phyloP scores from a whole-genome alignment of 2,113 vertebrate genomes.

The Mormyrus iriodes region DNA sequence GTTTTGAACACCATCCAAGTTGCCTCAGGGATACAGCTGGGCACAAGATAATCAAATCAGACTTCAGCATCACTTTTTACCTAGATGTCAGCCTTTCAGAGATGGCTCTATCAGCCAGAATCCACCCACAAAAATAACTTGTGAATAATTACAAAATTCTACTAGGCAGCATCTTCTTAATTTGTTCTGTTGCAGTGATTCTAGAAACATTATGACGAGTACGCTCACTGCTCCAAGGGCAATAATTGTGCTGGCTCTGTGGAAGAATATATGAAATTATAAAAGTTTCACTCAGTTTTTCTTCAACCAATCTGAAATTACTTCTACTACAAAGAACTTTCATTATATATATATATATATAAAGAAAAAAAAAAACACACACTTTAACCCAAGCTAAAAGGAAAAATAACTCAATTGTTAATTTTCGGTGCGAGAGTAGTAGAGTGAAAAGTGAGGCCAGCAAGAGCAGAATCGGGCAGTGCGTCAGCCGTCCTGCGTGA shows the following conservation, averaged over 20 bases:
- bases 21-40: constrained; percentile 32
- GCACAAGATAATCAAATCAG: constrained; percentile 27
- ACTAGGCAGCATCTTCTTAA: background rate
- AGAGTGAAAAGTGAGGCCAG: constrained; percentile 16
- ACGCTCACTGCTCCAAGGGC: background rate
- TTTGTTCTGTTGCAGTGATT: background rate
- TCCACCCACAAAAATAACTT: background rate
- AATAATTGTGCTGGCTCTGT: background rate
- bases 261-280: background rate
- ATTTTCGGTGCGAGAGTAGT: background rate
- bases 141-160: background rate
- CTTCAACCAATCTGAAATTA: background rate
- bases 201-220: background rate
- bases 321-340: background rate
- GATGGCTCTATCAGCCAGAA: background rate
- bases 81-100: background rate
- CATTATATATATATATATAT: no score
- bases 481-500: constrained; percentile 25
- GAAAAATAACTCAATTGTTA: background rate
- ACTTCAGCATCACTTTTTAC: constrained; percentile 10
- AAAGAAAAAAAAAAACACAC: background rate
- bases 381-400: background rate
- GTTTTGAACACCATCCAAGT: constrained; percentile 54
- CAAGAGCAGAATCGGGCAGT: constrained; percentile 8
- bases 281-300: background rate